A percentile compares a stretch with the other conserved stretches of the same genome.
These are phyloP conservation scores for Pseudopleuronectes americanus DNA, from an alignment of 2,797 vertebrate species.

Conservation along the genomic window DNA sequence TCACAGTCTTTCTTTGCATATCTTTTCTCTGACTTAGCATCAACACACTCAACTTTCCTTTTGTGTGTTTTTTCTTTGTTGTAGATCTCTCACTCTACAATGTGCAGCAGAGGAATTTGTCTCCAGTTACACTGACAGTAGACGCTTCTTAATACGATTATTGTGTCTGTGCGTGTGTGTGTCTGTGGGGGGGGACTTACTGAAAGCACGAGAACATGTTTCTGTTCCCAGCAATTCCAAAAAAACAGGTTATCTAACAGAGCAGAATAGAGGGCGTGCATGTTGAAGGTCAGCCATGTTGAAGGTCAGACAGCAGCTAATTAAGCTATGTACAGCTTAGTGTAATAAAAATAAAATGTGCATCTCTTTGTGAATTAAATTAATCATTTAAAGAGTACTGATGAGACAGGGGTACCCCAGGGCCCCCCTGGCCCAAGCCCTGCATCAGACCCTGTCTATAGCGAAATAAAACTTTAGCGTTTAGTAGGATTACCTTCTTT, in stretches of 20 bases:
- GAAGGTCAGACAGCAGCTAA: not conserved
- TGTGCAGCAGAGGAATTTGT: not conserved
- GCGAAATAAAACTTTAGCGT: too few species aligned
- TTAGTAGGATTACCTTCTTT: too few species aligned
- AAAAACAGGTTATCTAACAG: not conserved
- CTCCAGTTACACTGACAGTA: slow-evolving; percentile 24
- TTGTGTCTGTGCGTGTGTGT: not conserved
- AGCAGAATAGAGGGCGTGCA: slow-evolving; percentile 24
- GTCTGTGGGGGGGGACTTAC: not conserved
- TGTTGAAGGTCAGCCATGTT: slow-evolving; percentile 26
- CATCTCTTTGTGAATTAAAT: too few species aligned
- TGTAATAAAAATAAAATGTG: too few species aligned
- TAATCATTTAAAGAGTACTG: too few species aligned
- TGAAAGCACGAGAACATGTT: not conserved
- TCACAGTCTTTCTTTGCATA: too few species aligned
- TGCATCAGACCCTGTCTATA: too few species aligned
- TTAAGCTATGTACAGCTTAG: not conserved
- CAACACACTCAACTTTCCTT: too few species aligned
- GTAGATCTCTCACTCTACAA: not conserved
- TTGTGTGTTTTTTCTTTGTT: slow-evolving; percentile 3
- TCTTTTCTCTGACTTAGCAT: too few species aligned
- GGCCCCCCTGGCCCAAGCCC: too few species aligned
- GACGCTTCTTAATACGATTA: not conserved
- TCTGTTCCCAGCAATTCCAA: slow-evolving; percentile 18
- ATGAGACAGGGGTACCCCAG: too few species aligned